Evolutionary conservation across 1,140 invertebrate species (phyloP), one percentile per base, ranked within the genome.

Genomic region (Ectropis grisescens): DNA sequence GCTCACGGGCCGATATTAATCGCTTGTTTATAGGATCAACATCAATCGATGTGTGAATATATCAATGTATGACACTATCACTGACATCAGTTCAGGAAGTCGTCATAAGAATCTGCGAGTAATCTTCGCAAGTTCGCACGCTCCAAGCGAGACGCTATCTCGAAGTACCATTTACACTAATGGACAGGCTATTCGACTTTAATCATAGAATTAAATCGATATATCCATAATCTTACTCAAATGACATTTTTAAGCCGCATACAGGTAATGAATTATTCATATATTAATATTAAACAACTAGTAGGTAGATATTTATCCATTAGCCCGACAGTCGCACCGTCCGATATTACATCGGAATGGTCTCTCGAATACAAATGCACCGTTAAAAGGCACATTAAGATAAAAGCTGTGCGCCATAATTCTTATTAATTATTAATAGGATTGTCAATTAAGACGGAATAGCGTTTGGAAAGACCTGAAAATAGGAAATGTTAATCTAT

Each of bases 401-500:
- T 72, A 70, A 70, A 81, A 76, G 72, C 66, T 49, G 44, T 65
- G 52, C 53, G 65, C 67, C 54, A 74, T 79, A 74, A 67, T 65
- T 65, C 58, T 70, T 61, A 68, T 70, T 75, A 78, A 81, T 72
- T 69, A 70, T 78, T 68, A 72, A 81, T 74, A 72, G 49, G 44
- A 62, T 68, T 71, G 65, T 81, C 71, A 81, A 81, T 81, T 81
- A 78, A 62, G 54, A 54, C 36, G 59, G 42, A 47, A 58, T 61
- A 59, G 57, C 67, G 53, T 61, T 62, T 42, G 49, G n/a, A 44
- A 55, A 66, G 57, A 60, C 56, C 57, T 65, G 62, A 57, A 69
- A 75, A 74, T 78, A 70, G 71, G 58, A 71, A 76, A 75, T 75
- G 66, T 74, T 69, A n/a, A 68, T 78, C 64, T 72, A 72, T 78